Conservation (phyloP, 92 coral and sea anemone genomes). For the Plumapathes pennacea region DNA sequence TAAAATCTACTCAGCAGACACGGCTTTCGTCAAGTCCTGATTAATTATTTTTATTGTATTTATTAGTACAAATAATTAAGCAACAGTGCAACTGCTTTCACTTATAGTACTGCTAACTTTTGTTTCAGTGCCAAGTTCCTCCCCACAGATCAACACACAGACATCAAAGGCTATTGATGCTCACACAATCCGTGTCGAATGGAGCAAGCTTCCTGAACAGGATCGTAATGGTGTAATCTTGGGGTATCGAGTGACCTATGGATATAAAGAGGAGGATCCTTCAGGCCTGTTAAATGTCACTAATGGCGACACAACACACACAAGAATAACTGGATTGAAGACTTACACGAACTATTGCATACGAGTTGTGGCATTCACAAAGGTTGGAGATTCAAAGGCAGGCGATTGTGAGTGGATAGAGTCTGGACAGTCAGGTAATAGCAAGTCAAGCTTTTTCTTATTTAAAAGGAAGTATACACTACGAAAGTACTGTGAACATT, state of each 20-base stretch:
- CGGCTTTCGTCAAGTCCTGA: too few species aligned
- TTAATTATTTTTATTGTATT: too few species aligned
- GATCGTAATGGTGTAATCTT: constrained; percentile 47
- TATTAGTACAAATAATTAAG: too few species aligned
- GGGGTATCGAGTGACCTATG: constrained; percentile 49
- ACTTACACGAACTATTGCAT: constrained; percentile 57
- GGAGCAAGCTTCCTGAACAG: constrained; percentile 21
- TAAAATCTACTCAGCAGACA: too few species aligned
- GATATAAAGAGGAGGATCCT: not conserved
- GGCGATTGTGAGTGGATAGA: not conserved
- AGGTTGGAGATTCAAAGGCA: constrained; percentile 18
- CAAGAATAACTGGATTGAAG: constrained; percentile 21
- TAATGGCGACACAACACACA: constrained; percentile 1
- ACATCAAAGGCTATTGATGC: constrained; percentile 41
- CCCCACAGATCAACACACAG: constrained; percentile 16
- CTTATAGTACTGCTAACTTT: too few species aligned
- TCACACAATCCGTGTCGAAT: constrained; percentile 48
- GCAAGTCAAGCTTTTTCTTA: not conserved
- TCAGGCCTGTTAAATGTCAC: constrained; percentile 11
- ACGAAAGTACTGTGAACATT: not conserved
- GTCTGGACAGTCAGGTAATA: constrained; percentile 42
- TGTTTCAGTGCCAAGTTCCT: constrained; percentile 39
- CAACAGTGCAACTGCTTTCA: not conserved
- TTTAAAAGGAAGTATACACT: too few species aligned
- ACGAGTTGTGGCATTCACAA: constrained; percentile 47